phyloP scores from a whole-genome alignment of 2,113 vertebrate genomes.

The Protobothrops mucrosquamatus region DNA sequence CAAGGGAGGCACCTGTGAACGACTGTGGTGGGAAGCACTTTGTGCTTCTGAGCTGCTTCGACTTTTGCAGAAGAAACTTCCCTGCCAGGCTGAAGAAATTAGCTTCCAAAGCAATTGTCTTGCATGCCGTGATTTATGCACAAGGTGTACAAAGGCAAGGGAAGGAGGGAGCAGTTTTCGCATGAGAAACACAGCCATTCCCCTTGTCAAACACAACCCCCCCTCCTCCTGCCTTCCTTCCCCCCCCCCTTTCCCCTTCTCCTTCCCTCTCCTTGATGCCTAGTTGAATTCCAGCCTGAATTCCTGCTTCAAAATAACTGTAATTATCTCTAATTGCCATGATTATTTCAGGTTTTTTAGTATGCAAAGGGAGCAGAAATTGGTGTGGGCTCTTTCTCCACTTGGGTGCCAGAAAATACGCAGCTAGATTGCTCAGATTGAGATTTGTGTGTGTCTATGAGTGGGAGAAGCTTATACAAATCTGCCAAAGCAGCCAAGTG shows the following conservation, averaged over 20 bases:
- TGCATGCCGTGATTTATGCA: conserved; percentile 39
- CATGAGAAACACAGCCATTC: conserved; percentile 30
- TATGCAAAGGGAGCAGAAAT: conserved; percentile 43
- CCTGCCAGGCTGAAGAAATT: neutral
- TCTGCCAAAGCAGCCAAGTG: neutral
- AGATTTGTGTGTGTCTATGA: neutral
- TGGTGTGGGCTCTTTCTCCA: conserved; percentile 35
- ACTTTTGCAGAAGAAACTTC: neutral
- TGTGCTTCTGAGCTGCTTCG: conserved; percentile 6
- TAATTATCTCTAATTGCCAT: conserved; percentile 61
- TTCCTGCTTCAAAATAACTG: conserved; percentile 52
- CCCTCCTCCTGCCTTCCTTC: neutral
- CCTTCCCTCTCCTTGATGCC: conserved; percentile 13
- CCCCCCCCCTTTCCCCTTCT: neutral
- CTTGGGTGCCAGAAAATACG: conserved; percentile 41
- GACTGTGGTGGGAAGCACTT: no score
- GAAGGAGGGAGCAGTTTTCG: conserved; percentile 26
- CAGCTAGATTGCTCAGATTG: conserved; percentile 53
- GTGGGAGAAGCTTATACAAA: neutral
- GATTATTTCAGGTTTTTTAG: conserved; percentile 59
- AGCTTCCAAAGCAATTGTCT: neutral
- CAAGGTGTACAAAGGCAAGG: conserved; percentile 27
- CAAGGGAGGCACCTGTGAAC: neutral
- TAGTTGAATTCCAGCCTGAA: conserved; percentile 37
- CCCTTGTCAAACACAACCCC: neutral